Percentiles rank a stretch among this genome's conserved stretches.
Evolutionary conservation across 2,113 vertebrate species (phyloP).

Genomic region (Lipotes vexillifer): DNA sequence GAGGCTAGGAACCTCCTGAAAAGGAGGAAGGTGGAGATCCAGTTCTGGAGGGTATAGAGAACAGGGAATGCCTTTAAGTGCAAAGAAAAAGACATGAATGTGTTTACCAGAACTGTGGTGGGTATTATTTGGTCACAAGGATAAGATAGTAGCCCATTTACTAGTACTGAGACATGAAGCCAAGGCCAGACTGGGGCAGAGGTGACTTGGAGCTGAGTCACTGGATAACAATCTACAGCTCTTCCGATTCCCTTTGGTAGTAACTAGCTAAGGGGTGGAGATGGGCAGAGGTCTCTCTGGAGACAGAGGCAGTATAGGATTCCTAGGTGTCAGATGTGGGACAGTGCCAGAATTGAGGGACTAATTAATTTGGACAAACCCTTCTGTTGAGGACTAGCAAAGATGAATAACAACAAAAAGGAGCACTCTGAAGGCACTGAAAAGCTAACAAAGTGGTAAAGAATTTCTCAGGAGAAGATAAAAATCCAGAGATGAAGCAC

Average conservation of each 20-base stretch:
- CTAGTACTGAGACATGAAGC: neutral
- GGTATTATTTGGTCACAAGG: neutral
- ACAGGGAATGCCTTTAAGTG: neutral
- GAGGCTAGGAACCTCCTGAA: neutral
- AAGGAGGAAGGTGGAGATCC: neutral
- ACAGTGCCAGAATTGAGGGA: neutral
- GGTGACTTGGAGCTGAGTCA: neutral
- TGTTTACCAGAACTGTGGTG: neutral
- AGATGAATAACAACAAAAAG: neutral
- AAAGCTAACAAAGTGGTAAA: neutral
- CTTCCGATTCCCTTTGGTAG: neutral
- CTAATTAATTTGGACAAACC: neutral
- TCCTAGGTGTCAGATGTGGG: neutral
- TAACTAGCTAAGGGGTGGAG: neutral
- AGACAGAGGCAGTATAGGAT: neutral
- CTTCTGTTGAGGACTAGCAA: neutral
- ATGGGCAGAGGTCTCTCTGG: neutral
- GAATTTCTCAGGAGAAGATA: neutral
- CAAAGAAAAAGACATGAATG: neutral
- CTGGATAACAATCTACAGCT: neutral
- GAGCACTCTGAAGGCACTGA: neutral
- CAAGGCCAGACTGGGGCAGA: neutral
- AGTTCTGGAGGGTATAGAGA: neutral
- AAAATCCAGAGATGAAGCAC: neutral
- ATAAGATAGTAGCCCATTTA: neutral